These are phyloP conservation scores for Peromyscus aztecus DNA, from an alignment of 2,797 vertebrate genomes.

Conservation along the genomic window DNA sequence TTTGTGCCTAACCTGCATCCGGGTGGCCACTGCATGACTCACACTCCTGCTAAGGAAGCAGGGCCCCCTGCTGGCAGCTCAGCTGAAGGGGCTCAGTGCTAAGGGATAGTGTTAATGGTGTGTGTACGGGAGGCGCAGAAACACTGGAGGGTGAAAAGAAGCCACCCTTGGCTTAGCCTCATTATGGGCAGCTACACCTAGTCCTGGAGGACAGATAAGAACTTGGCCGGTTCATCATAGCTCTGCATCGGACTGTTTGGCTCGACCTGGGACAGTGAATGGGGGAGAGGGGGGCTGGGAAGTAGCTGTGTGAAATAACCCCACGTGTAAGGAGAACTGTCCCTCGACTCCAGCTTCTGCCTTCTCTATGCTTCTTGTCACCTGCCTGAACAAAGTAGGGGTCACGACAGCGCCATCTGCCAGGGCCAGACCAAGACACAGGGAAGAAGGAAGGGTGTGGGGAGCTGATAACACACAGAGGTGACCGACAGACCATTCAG, in stretches of 20 bases:
- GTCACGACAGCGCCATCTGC: not conserved
- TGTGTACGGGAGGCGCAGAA: rapidly evolving
- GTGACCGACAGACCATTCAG: rapidly evolving
- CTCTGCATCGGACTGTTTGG: not conserved
- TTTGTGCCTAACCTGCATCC: not conserved
- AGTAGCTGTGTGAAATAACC: rapidly evolving
- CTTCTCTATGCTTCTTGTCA: too few relatives aligned
- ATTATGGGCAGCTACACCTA: rapidly evolving
- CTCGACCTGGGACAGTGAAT: rapidly evolving
- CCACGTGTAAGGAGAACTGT: not conserved
- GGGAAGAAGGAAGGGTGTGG: too few relatives aligned
- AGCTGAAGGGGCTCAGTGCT: not conserved
- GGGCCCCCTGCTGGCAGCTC: rapidly evolving
- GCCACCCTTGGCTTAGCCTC: not conserved
- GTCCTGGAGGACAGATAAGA: rapidly evolving
- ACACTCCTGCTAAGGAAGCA: not conserved
- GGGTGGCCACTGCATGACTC: rapidly evolving
- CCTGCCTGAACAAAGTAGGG: too few relatives aligned
- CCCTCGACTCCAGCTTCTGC: not conserved
- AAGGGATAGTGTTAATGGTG: not conserved
- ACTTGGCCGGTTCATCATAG: too few relatives aligned
- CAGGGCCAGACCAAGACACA: rapidly evolving
- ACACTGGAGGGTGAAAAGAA: not conserved
- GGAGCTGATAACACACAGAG: too few relatives aligned
- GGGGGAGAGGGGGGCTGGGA: rapidly evolving